Conservation (phyloP, 2,797 vertebrate species). For the Fistularia commersonii region DNA sequence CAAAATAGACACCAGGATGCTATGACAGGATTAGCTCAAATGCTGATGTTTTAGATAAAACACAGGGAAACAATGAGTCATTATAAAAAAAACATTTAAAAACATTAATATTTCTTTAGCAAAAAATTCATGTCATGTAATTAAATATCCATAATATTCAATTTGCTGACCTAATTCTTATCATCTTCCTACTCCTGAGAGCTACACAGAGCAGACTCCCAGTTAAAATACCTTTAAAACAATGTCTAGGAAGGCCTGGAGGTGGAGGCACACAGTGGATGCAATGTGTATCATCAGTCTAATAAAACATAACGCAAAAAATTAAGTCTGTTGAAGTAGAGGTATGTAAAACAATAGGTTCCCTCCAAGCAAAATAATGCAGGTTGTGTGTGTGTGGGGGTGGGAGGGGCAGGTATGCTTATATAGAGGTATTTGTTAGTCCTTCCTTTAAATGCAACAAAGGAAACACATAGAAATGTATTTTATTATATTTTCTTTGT, state of each 20-base stretch:
- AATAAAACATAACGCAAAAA: constrained; percentile 54
- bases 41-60: too few species aligned
- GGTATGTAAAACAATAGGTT: constrained; percentile 50
- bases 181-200: too few species aligned
- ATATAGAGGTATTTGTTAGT: constrained; percentile 21
- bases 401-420: constrained; percentile 7
- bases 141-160: too few species aligned
- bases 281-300: constrained; percentile 53
- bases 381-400: constrained; percentile 1
- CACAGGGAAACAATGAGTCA: too few species aligned
- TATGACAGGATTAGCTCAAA: too few species aligned
- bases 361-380: constrained; percentile 25
- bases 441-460: constrained; percentile 12
- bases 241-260: constrained; percentile 24
- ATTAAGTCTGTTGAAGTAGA: constrained; percentile 44
- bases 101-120: too few species aligned
- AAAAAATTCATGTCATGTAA: too few species aligned
- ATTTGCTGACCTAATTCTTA: too few species aligned
- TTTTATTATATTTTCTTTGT: constrained; percentile 32
- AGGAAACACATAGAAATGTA: constrained; percentile 20
- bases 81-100: too few species aligned
- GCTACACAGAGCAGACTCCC: constrained; percentile 17
- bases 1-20: too few species aligned
- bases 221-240: constrained; percentile 51
- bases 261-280: constrained; percentile 28